A percentile compares a stretch with the other conserved stretches of the same genome.
Conservation (phyloP, 1,140 invertebrate genomes). For the Nebria ingens region DNA sequence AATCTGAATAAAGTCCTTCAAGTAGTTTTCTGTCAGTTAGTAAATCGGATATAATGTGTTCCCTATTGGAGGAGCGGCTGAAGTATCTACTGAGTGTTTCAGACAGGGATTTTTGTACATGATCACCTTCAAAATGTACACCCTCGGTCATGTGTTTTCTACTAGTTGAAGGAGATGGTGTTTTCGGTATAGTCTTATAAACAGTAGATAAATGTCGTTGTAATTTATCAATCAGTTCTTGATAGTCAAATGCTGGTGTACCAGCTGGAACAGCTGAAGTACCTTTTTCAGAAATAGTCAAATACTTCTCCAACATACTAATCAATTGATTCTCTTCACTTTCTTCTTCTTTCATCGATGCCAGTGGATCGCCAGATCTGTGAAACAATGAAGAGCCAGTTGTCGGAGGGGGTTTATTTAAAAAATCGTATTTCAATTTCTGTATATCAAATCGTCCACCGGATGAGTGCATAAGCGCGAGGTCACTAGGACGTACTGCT, state of each 20-base stretch:
- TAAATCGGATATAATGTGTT: conserved; percentile 57
- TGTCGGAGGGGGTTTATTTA: conserved; percentile 34
- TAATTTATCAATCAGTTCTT: conserved; percentile 52
- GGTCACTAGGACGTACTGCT: conserved; percentile 36
- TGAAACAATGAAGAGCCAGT: conserved; percentile 17
- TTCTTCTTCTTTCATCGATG: conserved; percentile 32
- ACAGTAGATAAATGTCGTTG: conserved; percentile 45
- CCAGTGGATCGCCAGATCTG: conserved; percentile 2
- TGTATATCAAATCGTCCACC: conserved; percentile 54
- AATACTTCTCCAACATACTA: conserved; percentile 55
- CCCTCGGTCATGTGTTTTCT: conserved; percentile 1
- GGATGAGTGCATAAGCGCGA: conserved; percentile 38
- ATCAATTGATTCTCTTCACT: conserved; percentile 45
- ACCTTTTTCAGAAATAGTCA: conserved; percentile 31
- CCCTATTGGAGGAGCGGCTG: conserved; percentile 47
- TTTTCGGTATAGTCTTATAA: conserved; percentile 15
- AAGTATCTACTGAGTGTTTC: conserved; percentile 58
- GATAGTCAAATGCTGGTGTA: conserved; percentile 42
- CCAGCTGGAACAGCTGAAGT: conserved; percentile 18
- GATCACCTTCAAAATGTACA: conserved; percentile 40
- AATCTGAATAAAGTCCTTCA: conserved; percentile 59
- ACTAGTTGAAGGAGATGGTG: conserved; percentile 14
- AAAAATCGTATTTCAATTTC: conserved; percentile 53
- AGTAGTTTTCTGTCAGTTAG: conserved; percentile 58
- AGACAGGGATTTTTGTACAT: conserved; percentile 47